Evolutionary conservation across 1,140 invertebrate genomes (phyloP).

Genomic region (Drosophila sp.): DNA sequence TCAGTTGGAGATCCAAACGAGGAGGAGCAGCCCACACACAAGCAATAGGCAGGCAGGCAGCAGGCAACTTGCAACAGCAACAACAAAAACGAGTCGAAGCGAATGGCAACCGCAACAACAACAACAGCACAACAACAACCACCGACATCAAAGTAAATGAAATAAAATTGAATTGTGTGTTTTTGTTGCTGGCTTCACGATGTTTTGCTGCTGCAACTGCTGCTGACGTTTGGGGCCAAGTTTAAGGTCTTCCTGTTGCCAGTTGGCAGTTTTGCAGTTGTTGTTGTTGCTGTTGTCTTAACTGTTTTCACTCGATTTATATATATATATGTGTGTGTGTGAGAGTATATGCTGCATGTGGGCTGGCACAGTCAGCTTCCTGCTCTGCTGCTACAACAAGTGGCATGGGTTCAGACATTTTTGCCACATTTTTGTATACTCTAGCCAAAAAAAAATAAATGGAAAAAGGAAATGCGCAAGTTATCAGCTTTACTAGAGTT

Average conservation of each 20-base stretch:
- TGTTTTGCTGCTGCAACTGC: conserved; percentile 54
- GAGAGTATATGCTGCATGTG: conserved; percentile 56
- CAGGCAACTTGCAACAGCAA: conserved; percentile 34
- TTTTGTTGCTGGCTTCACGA: conserved; percentile 38
- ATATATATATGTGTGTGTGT: conserved; percentile 18
- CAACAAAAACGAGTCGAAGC: conserved; percentile 59
- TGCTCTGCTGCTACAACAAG: conserved; percentile 69
- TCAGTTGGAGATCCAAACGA: conserved; percentile 48
- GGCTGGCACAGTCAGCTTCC: conserved; percentile 63
- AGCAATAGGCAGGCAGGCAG: conserved; percentile 44
- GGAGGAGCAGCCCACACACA: conserved; percentile 69
- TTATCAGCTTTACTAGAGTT: neutral
- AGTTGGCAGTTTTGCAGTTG: conserved; percentile 65
- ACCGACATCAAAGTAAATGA: conserved; percentile 71
- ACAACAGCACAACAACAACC: conserved; percentile 26
- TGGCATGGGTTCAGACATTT: conserved; percentile 48
- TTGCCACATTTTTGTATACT: conserved; percentile 60
- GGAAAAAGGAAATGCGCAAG: neutral
- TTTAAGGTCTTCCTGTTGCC: conserved; percentile 78
- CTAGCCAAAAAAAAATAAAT: conserved; percentile 23
- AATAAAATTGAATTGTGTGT: conserved; percentile 81
- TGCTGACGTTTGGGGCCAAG: conserved; percentile 71
- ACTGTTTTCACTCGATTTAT: conserved; percentile 73
- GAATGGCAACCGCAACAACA: conserved; percentile 67
- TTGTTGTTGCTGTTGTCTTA: conserved; percentile 68